Evolutionary conservation across 2,113 vertebrate species (phyloP).

Genomic region (Zapus hudsonius): DNA sequence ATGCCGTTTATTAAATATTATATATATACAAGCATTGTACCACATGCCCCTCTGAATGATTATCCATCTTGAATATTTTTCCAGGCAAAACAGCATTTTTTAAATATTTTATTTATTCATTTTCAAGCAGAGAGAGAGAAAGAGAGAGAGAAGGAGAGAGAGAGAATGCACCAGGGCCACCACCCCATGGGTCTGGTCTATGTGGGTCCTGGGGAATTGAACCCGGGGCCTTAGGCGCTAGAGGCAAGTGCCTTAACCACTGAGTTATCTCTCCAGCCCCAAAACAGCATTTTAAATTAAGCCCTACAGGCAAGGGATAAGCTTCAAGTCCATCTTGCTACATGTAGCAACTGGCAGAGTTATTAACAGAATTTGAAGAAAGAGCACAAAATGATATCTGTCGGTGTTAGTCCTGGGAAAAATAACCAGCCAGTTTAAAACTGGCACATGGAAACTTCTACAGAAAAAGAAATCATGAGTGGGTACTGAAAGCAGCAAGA

Average conservation of each 20-base stretch:
- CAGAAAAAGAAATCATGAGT: not conserved
- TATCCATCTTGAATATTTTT: slow-evolving; percentile 28
- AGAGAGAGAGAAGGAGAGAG: no score
- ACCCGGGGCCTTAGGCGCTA: no score
- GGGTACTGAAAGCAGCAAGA: not conserved
- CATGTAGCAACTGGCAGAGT: not conserved
- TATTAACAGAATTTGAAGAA: not conserved
- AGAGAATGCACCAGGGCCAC: no score
- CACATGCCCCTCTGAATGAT: slow-evolving; percentile 25
- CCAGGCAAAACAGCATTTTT: slow-evolving; percentile 63
- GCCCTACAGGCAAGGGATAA: not conserved
- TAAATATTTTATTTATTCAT: no score
- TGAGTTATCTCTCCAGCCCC: slow-evolving; percentile 29
- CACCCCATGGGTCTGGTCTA: no score
- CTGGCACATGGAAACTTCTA: not conserved
- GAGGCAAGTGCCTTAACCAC: no score
- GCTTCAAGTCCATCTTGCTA: not conserved
- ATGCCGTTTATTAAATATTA: slow-evolving; percentile 53
- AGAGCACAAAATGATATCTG: not conserved
- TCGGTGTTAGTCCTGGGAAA: not conserved
- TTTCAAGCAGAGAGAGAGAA: no score
- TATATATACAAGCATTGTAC: not conserved
- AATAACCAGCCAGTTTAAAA: not conserved
- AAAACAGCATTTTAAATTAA: slow-evolving; percentile 68
- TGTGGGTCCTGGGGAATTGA: no score